phyloP scores from a whole-genome alignment of 2,113 vertebrate species.

The Galeopterus variegatus region DNA sequence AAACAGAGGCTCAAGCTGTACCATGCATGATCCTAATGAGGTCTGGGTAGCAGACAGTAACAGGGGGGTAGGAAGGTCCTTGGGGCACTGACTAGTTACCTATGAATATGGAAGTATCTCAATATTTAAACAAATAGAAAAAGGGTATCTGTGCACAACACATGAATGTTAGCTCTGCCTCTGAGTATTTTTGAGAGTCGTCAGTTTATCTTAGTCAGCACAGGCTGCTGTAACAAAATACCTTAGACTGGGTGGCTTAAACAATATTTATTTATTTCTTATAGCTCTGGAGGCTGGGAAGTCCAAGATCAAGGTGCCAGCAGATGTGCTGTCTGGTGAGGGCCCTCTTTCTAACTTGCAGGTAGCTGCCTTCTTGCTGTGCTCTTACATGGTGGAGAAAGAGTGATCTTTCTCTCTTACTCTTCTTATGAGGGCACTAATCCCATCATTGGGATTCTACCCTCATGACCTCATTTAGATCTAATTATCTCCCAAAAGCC shows the following conservation, averaged over 20 bases:
- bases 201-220: background rate
- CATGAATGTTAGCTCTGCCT: background rate
- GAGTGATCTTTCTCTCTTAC: background rate
- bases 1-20: background rate
- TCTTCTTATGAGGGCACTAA: background rate
- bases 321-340: background rate
- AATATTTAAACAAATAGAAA: background rate
- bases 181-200: background rate
- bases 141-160: background rate
- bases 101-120: background rate
- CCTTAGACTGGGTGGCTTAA: background rate
- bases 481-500: background rate
- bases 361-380: background rate
- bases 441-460: background rate
- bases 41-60: background rate
- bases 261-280: background rate
- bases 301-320: background rate
- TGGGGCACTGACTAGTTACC: background rate
- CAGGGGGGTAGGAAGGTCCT: background rate
- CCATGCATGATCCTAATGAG: background rate
- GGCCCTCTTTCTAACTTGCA: background rate
- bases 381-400: background rate
- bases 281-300: background rate
- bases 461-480: background rate
- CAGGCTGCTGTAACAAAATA: background rate